These are phyloP conservation scores for Chloroceryle aenea DNA, from an alignment of 2,113 vertebrate species.

Conservation along the genomic window DNA sequence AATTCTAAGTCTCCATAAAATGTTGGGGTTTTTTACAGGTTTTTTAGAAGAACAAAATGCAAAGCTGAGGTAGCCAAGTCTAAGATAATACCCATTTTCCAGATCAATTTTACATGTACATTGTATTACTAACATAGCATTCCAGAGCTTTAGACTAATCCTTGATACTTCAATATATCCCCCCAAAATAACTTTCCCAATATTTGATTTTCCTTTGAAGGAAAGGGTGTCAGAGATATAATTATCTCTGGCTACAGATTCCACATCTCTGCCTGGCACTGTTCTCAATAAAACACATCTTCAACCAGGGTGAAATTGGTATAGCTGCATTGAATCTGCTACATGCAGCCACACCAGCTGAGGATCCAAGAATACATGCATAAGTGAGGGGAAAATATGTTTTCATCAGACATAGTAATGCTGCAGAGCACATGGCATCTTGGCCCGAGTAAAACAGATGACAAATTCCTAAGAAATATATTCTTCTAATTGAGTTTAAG, in stretches of 20 bases:
- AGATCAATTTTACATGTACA: constrained; percentile 5
- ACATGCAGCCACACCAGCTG: not conserved
- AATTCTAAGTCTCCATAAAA: not conserved
- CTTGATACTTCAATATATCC: not conserved
- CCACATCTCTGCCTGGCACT: not conserved
- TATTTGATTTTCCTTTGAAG: constrained; percentile 38
- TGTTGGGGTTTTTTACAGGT: not conserved
- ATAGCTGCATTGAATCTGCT: not conserved
- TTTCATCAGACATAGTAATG: constrained; percentile 7
- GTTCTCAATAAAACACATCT: not conserved
- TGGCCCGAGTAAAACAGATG: not conserved
- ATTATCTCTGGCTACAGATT: constrained; percentile 14
- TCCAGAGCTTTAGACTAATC: not conserved
- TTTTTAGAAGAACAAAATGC: not conserved
- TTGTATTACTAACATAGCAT: not conserved
- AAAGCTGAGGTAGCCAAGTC: not conserved
- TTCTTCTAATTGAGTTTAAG: constrained; percentile 36
- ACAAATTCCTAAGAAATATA: not conserved
- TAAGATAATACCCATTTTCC: not conserved
- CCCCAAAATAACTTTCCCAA: constrained; percentile 4
- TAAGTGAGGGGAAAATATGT: not conserved
- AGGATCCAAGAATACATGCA: not conserved
- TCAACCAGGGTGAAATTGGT: constrained; percentile 22
- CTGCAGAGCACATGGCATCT: not conserved
- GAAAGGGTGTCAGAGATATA: constrained; percentile 15